Conservation (phyloP, 2,797 vertebrate species). For the Jordanella pulchra region DNA sequence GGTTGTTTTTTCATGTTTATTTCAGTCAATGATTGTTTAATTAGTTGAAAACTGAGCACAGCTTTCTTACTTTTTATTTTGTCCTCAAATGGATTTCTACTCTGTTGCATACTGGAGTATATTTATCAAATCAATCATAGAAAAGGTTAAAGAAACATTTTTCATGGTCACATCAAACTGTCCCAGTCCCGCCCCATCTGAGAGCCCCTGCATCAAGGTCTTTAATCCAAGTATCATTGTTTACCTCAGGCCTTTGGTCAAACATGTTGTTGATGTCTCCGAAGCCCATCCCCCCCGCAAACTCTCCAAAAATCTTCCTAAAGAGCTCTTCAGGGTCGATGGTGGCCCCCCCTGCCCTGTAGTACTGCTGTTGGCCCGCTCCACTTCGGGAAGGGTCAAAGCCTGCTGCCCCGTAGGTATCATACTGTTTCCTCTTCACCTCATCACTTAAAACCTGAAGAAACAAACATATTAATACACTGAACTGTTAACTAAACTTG, state of each 20-base stretch:
- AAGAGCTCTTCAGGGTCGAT: constrained; percentile 93
- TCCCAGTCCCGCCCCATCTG: too few relatives aligned
- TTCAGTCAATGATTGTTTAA: too few relatives aligned
- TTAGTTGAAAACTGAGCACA: too few relatives aligned
- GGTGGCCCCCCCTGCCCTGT: constrained; percentile 77
- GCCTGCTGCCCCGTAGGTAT: constrained; percentile 84
- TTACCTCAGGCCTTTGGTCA: constrained; percentile 78
- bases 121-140: neutral
- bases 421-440: constrained; percentile 91
- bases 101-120: neutral
- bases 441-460: constrained; percentile 91
- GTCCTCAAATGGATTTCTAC: too few relatives aligned
- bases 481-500: neutral
- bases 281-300: constrained; percentile 81
- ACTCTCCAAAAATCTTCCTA: constrained; percentile 94
- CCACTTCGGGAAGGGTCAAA: constrained; percentile 76
- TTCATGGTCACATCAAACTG: too few relatives aligned
- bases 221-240: neutral
- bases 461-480: neutral
- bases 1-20: too few relatives aligned
- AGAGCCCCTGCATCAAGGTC: neutral
- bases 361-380: constrained; percentile 81
- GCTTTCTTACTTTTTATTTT: too few relatives aligned
- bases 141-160: too few relatives aligned
- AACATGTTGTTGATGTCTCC: constrained; percentile 86